Evolutionary conservation across 1,140 invertebrate species (phyloP).

Genomic region (Brachionus koreanus): DNA sequence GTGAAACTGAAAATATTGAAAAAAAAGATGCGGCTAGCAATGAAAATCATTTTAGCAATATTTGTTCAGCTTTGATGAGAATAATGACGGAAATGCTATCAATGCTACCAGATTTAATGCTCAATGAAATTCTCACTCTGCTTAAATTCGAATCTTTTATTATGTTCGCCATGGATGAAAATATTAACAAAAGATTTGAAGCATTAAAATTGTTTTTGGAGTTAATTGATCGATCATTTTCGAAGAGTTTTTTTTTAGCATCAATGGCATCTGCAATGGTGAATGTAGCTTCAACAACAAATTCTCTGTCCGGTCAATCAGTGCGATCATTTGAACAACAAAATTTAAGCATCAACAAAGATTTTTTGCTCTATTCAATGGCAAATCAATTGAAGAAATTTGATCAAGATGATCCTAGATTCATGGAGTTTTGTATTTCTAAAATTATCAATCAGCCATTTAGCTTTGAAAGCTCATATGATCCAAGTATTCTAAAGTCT

Average conservation of each 20-base stretch:
- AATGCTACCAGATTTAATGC: slow-evolving; percentile 7
- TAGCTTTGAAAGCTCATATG: not conserved
- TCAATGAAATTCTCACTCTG: slow-evolving; percentile 15
- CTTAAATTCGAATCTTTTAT: slow-evolving; percentile 42
- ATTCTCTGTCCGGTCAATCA: not conserved
- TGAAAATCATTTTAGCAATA: slow-evolving; percentile 17
- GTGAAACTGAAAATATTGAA: not conserved
- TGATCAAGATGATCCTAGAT: not conserved
- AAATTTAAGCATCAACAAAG: slow-evolving; percentile 22
- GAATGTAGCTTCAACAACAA: not conserved
- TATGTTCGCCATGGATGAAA: slow-evolving; percentile 42
- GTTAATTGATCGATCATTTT: slow-evolving; percentile 6
- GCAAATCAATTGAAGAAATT: slow-evolving; percentile 33
- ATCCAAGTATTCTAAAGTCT: not conserved
- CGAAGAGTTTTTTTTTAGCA: slow-evolving; percentile 14
- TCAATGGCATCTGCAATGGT: slow-evolving; percentile 31
- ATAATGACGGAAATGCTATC: slow-evolving; percentile 33
- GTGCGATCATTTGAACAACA: slow-evolving; percentile 6
- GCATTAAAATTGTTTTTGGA: slow-evolving; percentile 25
- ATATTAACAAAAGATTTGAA: not conserved
- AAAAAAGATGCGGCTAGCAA: not conserved
- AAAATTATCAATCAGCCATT: slow-evolving; percentile 8
- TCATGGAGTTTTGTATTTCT: slow-evolving; percentile 20
- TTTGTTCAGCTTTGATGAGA: slow-evolving; percentile 25
- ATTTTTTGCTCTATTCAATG: slow-evolving; percentile 35